Evolutionary conservation across 2,888 invertebrate genomes (phyloP), one percentile per base, ranked within the genome.

Genomic region (Lepidonotus clava): DNA sequence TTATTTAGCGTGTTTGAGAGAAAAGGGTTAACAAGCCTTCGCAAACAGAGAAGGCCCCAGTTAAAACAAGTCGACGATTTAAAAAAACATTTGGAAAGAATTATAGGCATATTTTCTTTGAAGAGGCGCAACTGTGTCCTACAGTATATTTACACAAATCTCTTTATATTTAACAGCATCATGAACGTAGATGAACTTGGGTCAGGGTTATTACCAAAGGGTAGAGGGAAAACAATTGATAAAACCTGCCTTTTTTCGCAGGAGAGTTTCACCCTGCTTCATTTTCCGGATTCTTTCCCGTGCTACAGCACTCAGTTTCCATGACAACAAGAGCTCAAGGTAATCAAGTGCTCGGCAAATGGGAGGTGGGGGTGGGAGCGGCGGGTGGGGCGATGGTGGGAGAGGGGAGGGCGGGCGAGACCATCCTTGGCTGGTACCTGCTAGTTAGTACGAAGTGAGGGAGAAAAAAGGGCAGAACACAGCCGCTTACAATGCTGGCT

Each of bases 241-340:
- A 71, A 71, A 71, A 11, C 2, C 28, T 32, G 11, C 28, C 28
- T 32, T 61, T 61, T 61, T 4, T 61, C 61, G 28, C n/a, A 61
- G 1, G 61, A 24, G 61, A 61, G 61, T 61, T 76, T 28, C 0
- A 28, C 40, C 76, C 76, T 28, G 76, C 76, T 76, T 76, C 40
- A 51, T 80, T 46, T 80, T 80, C 46, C 24, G 41, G 80, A 80
- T 80, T 80, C 46, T 80, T 51, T 46, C 46, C 80, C 34, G 80
- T 46, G 80, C 80, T 80, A 80, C 46, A 80, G 80, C 28, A 46
- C 32, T 80, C 46, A 80, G 80, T 80, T 80, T 80, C 80, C 80
- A 80, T 80, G 80, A 46, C 80, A 80, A 80, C 80, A 46, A 46
- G 28, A 51, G 80, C 80, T 28, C 24, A 80, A 34, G 80, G 46